Conservation (phyloP, 2,113 vertebrate genomes). For the Diglossa brunneiventris region DNA sequence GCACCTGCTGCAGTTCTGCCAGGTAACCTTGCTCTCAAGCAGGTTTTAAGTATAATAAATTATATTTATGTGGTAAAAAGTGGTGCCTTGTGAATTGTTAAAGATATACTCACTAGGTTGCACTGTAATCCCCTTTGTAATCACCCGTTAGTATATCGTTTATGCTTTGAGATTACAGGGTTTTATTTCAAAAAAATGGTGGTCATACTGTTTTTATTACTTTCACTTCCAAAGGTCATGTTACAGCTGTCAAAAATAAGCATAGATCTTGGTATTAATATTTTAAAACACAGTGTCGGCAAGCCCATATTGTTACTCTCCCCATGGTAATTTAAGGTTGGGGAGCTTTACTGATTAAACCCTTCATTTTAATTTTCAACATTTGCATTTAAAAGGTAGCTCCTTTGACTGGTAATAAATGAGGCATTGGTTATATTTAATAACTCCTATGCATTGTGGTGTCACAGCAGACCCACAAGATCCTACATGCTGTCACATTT, state of each 20-base stretch:
- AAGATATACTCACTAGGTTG: conserved; percentile 6
- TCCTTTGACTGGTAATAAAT: conserved; percentile 65
- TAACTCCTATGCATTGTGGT: conserved; percentile 64
- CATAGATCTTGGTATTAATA: neutral
- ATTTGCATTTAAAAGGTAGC: conserved; percentile 48
- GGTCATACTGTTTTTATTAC: conserved; percentile 41
- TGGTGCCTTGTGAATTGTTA: neutral
- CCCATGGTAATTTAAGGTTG: conserved; percentile 52
- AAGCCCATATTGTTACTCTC: conserved; percentile 31
- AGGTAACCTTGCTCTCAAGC: neutral
- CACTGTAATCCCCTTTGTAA: conserved; percentile 43
- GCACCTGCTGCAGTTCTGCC: neutral
- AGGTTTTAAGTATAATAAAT: conserved; percentile 24
- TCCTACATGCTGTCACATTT: conserved; percentile 67
- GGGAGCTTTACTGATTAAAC: conserved; percentile 48
- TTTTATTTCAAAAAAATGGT: conserved; percentile 54
- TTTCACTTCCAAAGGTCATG: conserved; percentile 23
- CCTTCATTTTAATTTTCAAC: conserved; percentile 63
- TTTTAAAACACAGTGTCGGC: neutral
- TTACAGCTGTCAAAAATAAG: conserved; percentile 40
- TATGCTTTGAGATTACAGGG: conserved; percentile 47
- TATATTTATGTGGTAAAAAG: conserved; percentile 16
- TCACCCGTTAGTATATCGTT: conserved; percentile 8
- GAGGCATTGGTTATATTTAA: conserved; percentile 70
- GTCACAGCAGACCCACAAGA: conserved; percentile 71